These are phyloP conservation scores for Hoplias malabaricus DNA, from an alignment of 2,113 vertebrate genomes.

Conservation along the genomic window DNA sequence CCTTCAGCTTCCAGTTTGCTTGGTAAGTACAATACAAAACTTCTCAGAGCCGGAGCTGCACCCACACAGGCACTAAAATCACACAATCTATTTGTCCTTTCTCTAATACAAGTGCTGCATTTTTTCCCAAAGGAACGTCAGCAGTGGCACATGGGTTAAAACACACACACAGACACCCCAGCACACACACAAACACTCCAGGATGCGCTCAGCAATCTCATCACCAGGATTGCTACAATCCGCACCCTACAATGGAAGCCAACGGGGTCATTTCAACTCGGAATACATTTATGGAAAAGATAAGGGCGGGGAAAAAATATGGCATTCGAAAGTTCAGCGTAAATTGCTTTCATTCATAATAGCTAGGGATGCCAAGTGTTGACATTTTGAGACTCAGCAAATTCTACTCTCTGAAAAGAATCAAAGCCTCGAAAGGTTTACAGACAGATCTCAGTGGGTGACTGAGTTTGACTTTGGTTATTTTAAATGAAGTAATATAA, in stretches of 20 bases:
- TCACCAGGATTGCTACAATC: neutral
- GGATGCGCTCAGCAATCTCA: neutral
- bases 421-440: neutral
- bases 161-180: too few relatives aligned
- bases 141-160: neutral
- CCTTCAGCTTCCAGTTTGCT: neutral
- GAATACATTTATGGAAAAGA: neutral
- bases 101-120: neutral
- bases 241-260: neutral
- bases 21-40: neutral
- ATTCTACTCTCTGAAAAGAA: neutral
- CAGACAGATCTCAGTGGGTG: neutral
- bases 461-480: neutral
- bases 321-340: neutral
- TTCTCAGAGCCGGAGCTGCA: neutral
- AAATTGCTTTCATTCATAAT: constrained; percentile 33
- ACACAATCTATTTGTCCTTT: neutral
- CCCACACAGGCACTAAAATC: neutral
- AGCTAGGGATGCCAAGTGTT: constrained; percentile 29
- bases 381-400: constrained; percentile 4
- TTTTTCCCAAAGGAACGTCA: neutral
- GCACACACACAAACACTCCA: neutral
- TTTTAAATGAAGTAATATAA: neutral
- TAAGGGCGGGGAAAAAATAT: neutral
- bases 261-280: neutral